Base-by-base conservation (phyloP, 2,113 vertebrate genomes). In the Menura novaehollandiae region DNA sequence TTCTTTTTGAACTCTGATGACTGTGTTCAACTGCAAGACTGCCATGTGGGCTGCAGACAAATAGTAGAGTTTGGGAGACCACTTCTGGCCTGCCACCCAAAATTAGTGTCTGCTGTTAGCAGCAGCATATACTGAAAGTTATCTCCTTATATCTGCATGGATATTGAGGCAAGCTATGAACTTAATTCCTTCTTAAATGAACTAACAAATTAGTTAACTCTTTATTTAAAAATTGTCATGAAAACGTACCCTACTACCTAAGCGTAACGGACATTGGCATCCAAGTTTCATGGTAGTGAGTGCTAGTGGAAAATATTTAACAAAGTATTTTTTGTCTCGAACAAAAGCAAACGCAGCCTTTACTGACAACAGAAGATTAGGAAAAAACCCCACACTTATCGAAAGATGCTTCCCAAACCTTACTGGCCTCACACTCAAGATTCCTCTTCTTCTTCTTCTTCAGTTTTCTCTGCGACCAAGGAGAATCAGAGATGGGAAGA, bases 1-100 rank as follows among this genome's bases (percentile, higher is more conserved):
- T 97, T 96, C 95, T 97, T 92, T 95, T 95, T 96, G 93, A 95
- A 95, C 96, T 97, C 97, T 98, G 98, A 99, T 98, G 98, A 98
- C 98, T 98, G 92, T 97, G 97, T 97, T 98, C 94, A 96, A 97
- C 97, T 97, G 97, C 76, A 96, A 96, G 86, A 68, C 89, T 93
- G 24, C 59, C 71, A 78, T 51, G 84, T 77, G 81, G 80, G 62
- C 85, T 95, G 82, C 67, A 95, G 82, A 75, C 15, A 20, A 91
- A 89, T 44, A 95, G 69, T 22, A 74, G 58, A 77, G 59, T 96
- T 64, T 33, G 15, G 62, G 83, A 67, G 37, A 43, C 23, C 30
- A 62, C 51, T 89, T 95, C 77, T 89, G 81, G 84, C 75, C 92
- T 84, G 64, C 76, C 13, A 63, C 69, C 28, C 76, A 71, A 14